Evolutionary conservation across 2,888 invertebrate species (phyloP).

Genomic region (Chirona hameri): DNA sequence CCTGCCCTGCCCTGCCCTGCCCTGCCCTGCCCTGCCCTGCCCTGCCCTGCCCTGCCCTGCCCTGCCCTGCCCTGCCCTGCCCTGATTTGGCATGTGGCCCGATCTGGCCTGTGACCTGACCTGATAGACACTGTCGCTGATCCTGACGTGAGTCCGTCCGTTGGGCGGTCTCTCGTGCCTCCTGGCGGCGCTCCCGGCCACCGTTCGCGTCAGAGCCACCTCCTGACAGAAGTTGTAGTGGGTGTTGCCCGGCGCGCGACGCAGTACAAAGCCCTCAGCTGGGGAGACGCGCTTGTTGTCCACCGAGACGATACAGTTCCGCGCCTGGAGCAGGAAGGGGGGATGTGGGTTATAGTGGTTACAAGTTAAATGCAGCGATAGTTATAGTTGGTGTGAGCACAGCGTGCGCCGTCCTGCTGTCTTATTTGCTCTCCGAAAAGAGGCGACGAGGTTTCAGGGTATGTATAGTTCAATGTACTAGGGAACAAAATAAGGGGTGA

Average conservation of each 20-base stretch:
- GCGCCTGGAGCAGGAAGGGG: background rate
- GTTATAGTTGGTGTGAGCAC: too few species aligned
- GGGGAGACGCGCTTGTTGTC: conserved; percentile 8
- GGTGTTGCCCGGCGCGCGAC: conserved; percentile 3
- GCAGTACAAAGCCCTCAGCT: conserved; percentile 34
- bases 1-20: too few species aligned
- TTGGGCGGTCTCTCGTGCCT: background rate
- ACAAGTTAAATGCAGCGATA: background rate
- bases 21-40: too few species aligned
- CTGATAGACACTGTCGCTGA: conserved; percentile 26
- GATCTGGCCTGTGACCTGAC: too few species aligned
- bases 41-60: too few species aligned
- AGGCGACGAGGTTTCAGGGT: too few species aligned
- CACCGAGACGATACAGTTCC: conserved; percentile 44
- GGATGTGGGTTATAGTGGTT: background rate
- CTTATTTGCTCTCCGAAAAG: too few species aligned
- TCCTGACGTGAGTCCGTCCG: background rate
- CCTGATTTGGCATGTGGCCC: too few species aligned
- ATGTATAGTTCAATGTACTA: too few species aligned
- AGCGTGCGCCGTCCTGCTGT: too few species aligned
- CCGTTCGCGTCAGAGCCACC: background rate
- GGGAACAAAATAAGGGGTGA: too few species aligned
- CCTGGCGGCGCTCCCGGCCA: background rate
- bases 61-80: too few species aligned
- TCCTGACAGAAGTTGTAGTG: conserved; percentile 13